Evolutionary conservation across 2,797 vertebrate genomes (phyloP).

Genomic region (Aselliscus stoliczkanus): DNA sequence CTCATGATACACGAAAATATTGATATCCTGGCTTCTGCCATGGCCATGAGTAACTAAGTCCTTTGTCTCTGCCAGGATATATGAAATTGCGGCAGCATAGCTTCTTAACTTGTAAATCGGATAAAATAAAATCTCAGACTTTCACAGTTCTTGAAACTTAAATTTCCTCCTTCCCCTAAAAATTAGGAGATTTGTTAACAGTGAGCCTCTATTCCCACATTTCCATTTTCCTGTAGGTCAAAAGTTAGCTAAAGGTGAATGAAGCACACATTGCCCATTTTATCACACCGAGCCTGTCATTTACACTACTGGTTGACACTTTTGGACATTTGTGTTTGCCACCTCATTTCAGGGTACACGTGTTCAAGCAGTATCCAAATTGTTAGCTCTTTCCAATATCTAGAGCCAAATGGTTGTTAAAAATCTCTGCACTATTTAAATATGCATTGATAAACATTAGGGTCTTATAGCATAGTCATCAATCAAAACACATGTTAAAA

Average conservation of each 20-base stretch:
- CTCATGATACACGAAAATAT: background rate
- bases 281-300: background rate
- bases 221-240: background rate
- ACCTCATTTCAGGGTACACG: background rate
- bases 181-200: background rate
- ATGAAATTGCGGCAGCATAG: background rate
- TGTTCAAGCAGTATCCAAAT: background rate
- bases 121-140: background rate
- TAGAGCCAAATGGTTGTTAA: background rate
- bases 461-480: background rate
- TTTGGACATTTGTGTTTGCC: background rate
- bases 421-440: background rate
- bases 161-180: background rate
- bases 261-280: background rate
- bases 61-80: background rate
- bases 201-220: background rate
- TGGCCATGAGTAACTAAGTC: background rate
- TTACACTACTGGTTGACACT: background rate
- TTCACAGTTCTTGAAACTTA: background rate
- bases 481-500: constrained; percentile 1
- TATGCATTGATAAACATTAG: background rate
- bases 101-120: background rate
- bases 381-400: background rate
- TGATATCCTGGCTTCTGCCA: background rate
- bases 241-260: background rate